These are phyloP conservation scores for Sesia bembeciformis DNA, from an alignment of 2,888 invertebrate species.

Conservation along the genomic window DNA sequence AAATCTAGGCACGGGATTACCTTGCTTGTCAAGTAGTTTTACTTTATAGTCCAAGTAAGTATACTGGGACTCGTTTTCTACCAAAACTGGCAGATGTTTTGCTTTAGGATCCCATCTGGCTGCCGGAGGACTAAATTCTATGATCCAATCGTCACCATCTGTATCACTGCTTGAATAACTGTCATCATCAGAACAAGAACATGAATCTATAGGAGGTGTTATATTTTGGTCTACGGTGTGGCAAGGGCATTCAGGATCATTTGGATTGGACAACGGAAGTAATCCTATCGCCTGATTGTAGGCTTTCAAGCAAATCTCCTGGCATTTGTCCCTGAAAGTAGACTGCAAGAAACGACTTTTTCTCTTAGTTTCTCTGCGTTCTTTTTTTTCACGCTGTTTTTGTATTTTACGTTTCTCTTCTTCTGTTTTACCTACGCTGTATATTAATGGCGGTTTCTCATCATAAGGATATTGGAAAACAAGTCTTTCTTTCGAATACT, in stretches of 20 bases:
- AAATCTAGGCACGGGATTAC: conserved; percentile 52
- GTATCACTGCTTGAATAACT: conserved; percentile 48
- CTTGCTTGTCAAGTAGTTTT: conserved; percentile 50
- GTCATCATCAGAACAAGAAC: conserved; percentile 56
- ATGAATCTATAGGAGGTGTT: conserved; percentile 47
- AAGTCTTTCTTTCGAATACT: conserved; percentile 57
- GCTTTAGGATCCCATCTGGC: conserved; percentile 51
- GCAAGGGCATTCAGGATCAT: conserved; percentile 57
- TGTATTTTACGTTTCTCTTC: conserved; percentile 48
- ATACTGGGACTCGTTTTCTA: conserved; percentile 43
- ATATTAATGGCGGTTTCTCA: conserved; percentile 52
- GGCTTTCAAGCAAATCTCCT: conserved; percentile 64
- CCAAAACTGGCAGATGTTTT: conserved; percentile 37
- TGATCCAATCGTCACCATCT: conserved; percentile 60
- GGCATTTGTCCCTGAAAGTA: conserved; percentile 58
- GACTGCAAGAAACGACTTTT: conserved; percentile 55
- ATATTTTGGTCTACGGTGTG: conserved; percentile 19
- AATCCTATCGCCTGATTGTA: conserved; percentile 64
- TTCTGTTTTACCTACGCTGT: conserved; percentile 56
- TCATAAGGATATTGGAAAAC: conserved; percentile 59
- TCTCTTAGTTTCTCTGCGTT: conserved; percentile 54
- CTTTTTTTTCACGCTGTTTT: conserved; percentile 47
- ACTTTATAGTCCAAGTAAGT: conserved; percentile 61
- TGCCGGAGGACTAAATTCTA: conserved; percentile 58
- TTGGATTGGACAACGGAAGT: conserved; percentile 49